A percentile compares a stretch with the other conserved stretches of the same genome.
phyloP scores from a whole-genome alignment of 2,888 invertebrate genomes.

The Cosmia pyralina region DNA sequence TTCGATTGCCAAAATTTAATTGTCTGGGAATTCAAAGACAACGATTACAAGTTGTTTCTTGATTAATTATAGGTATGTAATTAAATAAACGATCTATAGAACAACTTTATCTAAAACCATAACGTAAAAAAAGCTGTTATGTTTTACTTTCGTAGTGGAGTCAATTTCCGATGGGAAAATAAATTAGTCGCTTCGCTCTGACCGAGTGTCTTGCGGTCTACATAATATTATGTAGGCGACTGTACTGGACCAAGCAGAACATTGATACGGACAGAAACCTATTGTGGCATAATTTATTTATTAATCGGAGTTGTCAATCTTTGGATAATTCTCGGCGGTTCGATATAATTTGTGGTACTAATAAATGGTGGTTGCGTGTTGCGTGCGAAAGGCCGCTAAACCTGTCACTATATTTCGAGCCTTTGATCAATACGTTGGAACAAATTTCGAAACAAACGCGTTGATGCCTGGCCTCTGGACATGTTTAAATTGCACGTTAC shows the following conservation, averaged over 20 bases:
- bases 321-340: conserved; percentile 21
- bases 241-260: conserved; percentile 23
- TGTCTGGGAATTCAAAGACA: conserved; percentile 48
- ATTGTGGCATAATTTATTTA: conserved; percentile 29
- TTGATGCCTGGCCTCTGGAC: conserved; percentile 49
- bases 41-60: conserved; percentile 41
- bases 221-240: conserved; percentile 12
- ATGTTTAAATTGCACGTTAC: conserved; percentile 60
- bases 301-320: conserved; percentile 42
- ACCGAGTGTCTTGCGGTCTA: conserved; percentile 47
- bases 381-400: conserved; percentile 53
- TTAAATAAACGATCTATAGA: conserved; percentile 51
- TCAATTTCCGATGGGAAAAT: conserved; percentile 65
- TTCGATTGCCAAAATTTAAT: conserved; percentile 47
- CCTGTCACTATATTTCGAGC: conserved; percentile 56
- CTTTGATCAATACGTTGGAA: conserved; percentile 57
- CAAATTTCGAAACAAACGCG: conserved; percentile 48
- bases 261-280: conserved; percentile 34
- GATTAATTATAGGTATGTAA: conserved; percentile 49
- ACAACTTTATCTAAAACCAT: conserved; percentile 38
- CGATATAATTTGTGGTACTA: conserved; percentile 46
- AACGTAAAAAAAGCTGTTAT: conserved; percentile 54
- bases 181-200: conserved; percentile 54
- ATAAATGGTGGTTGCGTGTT: conserved; percentile 44
- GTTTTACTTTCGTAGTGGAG: conserved; percentile 57